Evolutionary conservation across 2,797 vertebrate species (phyloP).

Genomic region (Cossypha niveicapilla): DNA sequence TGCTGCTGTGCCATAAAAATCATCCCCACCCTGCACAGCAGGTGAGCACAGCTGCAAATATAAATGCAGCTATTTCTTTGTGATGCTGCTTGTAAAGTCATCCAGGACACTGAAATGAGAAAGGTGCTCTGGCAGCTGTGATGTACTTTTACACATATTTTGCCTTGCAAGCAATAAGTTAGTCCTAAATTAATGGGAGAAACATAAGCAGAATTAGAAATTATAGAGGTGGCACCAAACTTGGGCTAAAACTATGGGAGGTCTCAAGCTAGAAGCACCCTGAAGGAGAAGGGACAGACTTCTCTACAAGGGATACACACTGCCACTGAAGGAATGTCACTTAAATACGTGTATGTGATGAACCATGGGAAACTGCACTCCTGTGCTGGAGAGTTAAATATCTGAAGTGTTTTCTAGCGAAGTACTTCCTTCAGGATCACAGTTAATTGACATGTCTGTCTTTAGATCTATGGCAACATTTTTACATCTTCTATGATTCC

Average conservation of each 20-base stretch:
- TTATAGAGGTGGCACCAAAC: neutral
- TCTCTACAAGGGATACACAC: neutral
- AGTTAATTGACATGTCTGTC: neutral
- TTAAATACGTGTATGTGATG: neutral
- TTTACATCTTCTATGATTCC: neutral
- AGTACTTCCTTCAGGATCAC: neutral
- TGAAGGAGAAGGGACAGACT: neutral
- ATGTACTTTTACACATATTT: neutral
- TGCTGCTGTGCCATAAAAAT: neutral
- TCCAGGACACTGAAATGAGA: neutral
- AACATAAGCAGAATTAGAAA: neutral
- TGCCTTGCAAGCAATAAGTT: neutral
- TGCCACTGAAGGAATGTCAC: neutral
- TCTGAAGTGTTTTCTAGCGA: neutral
- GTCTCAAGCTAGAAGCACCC: neutral
- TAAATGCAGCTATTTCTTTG: neutral
- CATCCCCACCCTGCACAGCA: neutral
- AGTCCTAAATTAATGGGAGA: neutral
- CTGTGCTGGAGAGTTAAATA: neutral
- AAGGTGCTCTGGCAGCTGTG: neutral
- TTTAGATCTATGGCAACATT: neutral
- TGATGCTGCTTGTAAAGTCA: neutral
- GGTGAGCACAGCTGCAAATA: neutral
- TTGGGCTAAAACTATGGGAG: neutral
- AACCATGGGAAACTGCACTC: neutral